Evolutionary conservation across 2,888 invertebrate genomes (phyloP).

Genomic region (Punctoribates punctum): DNA sequence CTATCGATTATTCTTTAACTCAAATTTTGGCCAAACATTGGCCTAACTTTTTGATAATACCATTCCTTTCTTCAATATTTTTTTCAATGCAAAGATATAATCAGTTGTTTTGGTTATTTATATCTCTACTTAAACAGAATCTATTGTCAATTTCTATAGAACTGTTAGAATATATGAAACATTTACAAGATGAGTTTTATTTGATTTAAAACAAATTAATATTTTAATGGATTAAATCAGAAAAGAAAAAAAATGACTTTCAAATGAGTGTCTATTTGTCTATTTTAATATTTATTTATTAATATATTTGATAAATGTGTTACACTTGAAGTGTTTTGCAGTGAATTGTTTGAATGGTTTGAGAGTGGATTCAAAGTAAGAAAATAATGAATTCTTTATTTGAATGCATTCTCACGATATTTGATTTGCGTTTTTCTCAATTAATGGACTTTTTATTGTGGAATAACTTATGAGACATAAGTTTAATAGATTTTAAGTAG

Average conservation of each 20-base stretch:
- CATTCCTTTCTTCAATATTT: too few relatives aligned
- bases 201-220: too few relatives aligned
- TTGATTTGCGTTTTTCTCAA: neutral
- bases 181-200: too few relatives aligned
- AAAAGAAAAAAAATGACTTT: neutral
- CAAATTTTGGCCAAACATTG: neutral
- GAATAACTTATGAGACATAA: slow-evolving; percentile 19
- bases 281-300: neutral
- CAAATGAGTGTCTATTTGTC: neutral
- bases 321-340: slow-evolving; percentile 13
- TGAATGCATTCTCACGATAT: neutral
- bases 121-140: too few relatives aligned
- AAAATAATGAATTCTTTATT: neutral
- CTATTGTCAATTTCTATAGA: too few relatives aligned
- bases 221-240: too few relatives aligned
- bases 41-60: neutral
- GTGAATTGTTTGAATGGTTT: neutral
- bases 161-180: too few relatives aligned
- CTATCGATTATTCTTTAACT: neutral
- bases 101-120: neutral
- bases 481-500: slow-evolving; percentile 29
- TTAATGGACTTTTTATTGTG: slow-evolving; percentile 14
- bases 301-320: neutral
- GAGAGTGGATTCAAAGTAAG: neutral
- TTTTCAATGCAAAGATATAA: neutral